phyloP scores from a whole-genome alignment of 2,113 vertebrate species.

The Nothobranchius furzeri region DNA sequence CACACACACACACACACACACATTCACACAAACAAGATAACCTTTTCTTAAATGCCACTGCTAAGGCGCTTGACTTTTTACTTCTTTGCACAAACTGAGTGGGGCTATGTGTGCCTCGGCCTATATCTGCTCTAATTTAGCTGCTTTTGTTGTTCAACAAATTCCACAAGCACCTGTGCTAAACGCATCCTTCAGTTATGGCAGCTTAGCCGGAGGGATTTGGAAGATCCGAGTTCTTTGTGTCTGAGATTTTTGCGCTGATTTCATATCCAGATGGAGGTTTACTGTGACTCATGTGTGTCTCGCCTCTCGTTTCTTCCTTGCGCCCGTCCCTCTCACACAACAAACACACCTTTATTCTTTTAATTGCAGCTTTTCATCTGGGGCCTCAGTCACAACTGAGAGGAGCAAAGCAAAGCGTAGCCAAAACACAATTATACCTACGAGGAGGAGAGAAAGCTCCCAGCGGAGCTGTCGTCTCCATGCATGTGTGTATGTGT shows the following conservation, averaged over 20 bases:
- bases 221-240: constrained; percentile 53
- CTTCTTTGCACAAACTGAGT: constrained; percentile 36
- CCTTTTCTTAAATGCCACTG: constrained; percentile 65
- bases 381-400: constrained; percentile 52
- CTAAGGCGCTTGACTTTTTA: constrained; percentile 49
- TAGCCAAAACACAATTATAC: constrained; percentile 68
- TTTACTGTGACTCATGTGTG: constrained; percentile 63
- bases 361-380: constrained; percentile 73
- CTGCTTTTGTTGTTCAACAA: constrained; percentile 58
- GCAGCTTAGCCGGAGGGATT: constrained; percentile 66
- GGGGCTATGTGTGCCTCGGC: constrained; percentile 17
- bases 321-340: constrained; percentile 17
- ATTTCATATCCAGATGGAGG: constrained; percentile 59
- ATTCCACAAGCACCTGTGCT: constrained; percentile 45
- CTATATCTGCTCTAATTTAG: constrained; percentile 43
- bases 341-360: constrained; percentile 64
- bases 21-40: constrained; percentile 47
- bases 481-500: constrained; percentile 19
- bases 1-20: constrained; percentile 3
- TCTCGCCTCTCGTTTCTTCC: constrained; percentile 35
- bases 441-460: constrained; percentile 31
- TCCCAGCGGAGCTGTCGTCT: constrained; percentile 35
- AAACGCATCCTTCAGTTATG: constrained; percentile 61
- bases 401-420: constrained; percentile 49
- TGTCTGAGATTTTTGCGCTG: constrained; percentile 54